phyloP scores from a whole-genome alignment of 2,113 vertebrate genomes.

The Larimichthys crocea region DNA sequence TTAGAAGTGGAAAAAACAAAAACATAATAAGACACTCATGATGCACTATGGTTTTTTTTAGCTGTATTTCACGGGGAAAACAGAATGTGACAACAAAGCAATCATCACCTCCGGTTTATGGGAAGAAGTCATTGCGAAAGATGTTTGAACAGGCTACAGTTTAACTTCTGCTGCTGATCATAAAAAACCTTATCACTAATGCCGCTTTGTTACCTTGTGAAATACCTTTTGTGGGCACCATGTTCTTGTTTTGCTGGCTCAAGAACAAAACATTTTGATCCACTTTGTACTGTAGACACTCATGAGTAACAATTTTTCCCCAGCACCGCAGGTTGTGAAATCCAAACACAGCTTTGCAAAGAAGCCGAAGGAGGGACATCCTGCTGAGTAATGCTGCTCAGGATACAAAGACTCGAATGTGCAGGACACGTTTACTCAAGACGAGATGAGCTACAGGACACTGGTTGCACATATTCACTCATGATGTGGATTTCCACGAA shows the following conservation, averaged over 20 bases:
- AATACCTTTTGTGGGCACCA: conserved; percentile 6
- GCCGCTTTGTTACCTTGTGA: not conserved
- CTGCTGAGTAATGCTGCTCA: not conserved
- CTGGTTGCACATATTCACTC: not conserved
- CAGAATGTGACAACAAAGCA: conserved; percentile 2
- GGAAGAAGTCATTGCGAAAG: not conserved
- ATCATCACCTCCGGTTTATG: not conserved
- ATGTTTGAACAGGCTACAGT: conserved; percentile 1
- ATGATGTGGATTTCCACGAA: not conserved
- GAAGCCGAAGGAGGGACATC: not conserved
- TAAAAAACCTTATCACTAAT: conserved; percentile 41
- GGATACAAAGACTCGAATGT: not conserved
- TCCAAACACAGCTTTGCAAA: not conserved
- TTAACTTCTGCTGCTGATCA: not conserved
- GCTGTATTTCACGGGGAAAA: not conserved
- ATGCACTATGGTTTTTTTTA: conserved; percentile 30
- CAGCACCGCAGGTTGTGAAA: conserved; percentile 35
- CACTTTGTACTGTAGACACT: conserved; percentile 17
- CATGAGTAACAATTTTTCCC: not conserved
- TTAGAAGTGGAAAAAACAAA: conserved; percentile 10
- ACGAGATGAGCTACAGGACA: not conserved
- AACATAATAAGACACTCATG: not conserved
- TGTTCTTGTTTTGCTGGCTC: not conserved
- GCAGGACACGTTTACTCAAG: no score
- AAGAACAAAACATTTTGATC: conserved; percentile 57